Evolutionary conservation across 2,888 invertebrate genomes (phyloP).

Genomic region (Andrena chrysosceles): DNA sequence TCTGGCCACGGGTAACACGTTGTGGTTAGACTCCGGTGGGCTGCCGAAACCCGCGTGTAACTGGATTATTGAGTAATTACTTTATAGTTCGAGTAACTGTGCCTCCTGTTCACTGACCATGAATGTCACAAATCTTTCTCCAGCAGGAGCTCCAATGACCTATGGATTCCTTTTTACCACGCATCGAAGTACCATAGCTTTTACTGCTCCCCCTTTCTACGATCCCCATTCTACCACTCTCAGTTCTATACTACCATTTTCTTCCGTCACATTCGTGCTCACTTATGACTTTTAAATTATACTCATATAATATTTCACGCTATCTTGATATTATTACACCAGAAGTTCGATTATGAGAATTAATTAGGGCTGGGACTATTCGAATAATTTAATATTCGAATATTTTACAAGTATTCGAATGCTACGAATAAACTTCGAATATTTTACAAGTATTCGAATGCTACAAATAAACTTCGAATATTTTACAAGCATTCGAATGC

Average conservation of each 20-base stretch:
- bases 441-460: too few relatives aligned
- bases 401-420: too few relatives aligned
- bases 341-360: too few relatives aligned
- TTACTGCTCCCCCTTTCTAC: neutral
- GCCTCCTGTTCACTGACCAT: neutral
- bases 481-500: too few relatives aligned
- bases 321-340: neutral
- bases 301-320: neutral
- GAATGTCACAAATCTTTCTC: constrained; percentile 21
- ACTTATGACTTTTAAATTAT: neutral
- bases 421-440: too few relatives aligned
- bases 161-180: constrained; percentile 1
- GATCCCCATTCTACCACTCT: neutral
- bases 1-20: constrained; percentile 42
- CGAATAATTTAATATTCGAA: too few relatives aligned
- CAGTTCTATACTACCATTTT: neutral
- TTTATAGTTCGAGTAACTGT: constrained; percentile 26
- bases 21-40: constrained; percentile 32
- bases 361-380: too few relatives aligned
- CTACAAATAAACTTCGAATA: too few relatives aligned
- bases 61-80: constrained; percentile 37
- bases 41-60: constrained; percentile 39
- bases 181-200: neutral
- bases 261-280: neutral
- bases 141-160: neutral